These are phyloP conservation scores for Oncorhynchus masou DNA, from an alignment of 2,113 vertebrate species.

Conservation along the genomic window DNA sequence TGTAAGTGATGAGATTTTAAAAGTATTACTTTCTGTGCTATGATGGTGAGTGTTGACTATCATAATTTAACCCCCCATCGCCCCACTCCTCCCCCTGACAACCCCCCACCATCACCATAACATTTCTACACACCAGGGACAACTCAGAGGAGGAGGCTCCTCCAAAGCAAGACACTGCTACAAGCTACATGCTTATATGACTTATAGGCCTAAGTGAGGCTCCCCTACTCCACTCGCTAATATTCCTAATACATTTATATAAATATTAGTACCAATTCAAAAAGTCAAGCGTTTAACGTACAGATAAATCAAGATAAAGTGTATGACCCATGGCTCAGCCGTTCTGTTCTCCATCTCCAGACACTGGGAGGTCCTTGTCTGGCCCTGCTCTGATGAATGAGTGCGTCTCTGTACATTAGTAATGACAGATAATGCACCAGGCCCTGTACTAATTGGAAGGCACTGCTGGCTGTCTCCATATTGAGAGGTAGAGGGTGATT, in stretches of 20 bases:
- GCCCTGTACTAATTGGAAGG: constrained; percentile 26
- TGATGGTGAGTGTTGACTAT: constrained; percentile 39
- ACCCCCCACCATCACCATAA: neutral
- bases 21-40: constrained; percentile 35
- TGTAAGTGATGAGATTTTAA: constrained; percentile 55
- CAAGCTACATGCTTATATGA: neutral
- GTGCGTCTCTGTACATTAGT: constrained; percentile 35
- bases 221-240: constrained; percentile 18
- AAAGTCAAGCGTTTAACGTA: constrained; percentile 26
- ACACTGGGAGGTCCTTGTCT: constrained; percentile 7
- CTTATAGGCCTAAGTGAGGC: constrained; percentile 22
- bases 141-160: neutral
- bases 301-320: constrained; percentile 37
- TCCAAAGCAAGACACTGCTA: neutral
- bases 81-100: constrained; percentile 5
- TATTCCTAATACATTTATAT: constrained; percentile 48
- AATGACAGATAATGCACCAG: constrained; percentile 37
- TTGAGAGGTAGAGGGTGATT: constrained; percentile 13
- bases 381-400: constrained; percentile 24
- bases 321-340: neutral
- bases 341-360: neutral
- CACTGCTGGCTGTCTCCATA: constrained; percentile 22
- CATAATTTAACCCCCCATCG: constrained; percentile 31
- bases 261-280: constrained; percentile 48
- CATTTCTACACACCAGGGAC: neutral